Conservation (phyloP, 2,888 invertebrate genomes). For the Hemistola chrysoprasaria region DNA sequence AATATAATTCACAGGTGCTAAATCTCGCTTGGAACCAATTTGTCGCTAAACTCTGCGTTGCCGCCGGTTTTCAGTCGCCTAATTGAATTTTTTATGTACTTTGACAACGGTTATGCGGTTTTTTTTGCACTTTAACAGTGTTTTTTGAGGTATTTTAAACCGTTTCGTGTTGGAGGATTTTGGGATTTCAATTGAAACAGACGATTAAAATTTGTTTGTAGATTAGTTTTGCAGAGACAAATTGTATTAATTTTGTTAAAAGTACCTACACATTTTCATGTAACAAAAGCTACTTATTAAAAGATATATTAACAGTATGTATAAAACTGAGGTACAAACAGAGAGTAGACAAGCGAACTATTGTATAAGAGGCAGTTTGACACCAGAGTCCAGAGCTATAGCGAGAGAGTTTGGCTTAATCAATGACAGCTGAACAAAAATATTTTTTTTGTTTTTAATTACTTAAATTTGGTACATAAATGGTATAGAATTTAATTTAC, state of each 20-base stretch:
- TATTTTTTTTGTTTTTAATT: too few species aligned
- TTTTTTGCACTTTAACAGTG: slow-evolving; percentile 27
- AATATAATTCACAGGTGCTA: slow-evolving; percentile 21
- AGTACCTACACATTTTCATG: too few species aligned
- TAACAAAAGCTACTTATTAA: slow-evolving; percentile 25
- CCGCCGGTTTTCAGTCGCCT: slow-evolving; percentile 43
- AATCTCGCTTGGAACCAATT: slow-evolving; percentile 40
- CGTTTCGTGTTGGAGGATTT: slow-evolving; percentile 8
- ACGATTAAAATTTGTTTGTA: slow-evolving; percentile 4
- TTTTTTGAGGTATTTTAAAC: slow-evolving; percentile 7
- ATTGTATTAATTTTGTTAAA: too few species aligned
- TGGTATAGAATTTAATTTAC: too few species aligned
- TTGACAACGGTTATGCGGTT: slow-evolving; percentile 34
- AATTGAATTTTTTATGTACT: slow-evolving; percentile 66
- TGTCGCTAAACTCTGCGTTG: slow-evolving; percentile 52
- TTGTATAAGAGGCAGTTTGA: too few species aligned
- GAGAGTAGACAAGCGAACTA: too few species aligned
- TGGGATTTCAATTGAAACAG: slow-evolving; percentile 11
- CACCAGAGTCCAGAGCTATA: too few species aligned
- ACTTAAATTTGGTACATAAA: too few species aligned
- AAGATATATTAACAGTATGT: too few species aligned
- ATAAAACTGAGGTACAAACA: too few species aligned
- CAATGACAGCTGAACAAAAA: too few species aligned
- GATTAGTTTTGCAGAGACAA: neutral
- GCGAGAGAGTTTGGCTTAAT: too few species aligned